Evolutionary conservation across 2,888 invertebrate species (phyloP), one percentile per base, ranked within the genome.

Genomic region (Pseudanteris insignis): DNA sequence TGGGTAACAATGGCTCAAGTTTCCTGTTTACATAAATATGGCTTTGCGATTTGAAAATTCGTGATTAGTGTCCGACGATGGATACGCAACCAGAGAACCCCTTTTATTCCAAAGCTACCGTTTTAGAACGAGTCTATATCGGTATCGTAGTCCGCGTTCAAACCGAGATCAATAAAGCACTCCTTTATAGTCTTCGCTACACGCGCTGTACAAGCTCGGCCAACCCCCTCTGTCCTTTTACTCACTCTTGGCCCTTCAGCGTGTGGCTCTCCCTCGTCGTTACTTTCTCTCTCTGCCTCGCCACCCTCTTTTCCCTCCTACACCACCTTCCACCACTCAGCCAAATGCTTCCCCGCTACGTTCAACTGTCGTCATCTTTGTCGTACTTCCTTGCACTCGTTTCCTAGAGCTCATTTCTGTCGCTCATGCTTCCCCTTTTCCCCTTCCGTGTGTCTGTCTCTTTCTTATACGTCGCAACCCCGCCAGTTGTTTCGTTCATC

Each of bases 161-260:
- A 77, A 77, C 77, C 71, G 72, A 78, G 78, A 78, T 78, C 78
- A 78, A 78, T 78, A 78, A 78, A 78, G 77, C 75, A 74, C 74
- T 75, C 77, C 76, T 78, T 78, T 75, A 77, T 78, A 76, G 75
- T 76, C 76, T 76, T 75, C 70, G 54, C 75, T 73, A 73, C 73
- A 74, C 72, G 71, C 73, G 72, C 70, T 68, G 72, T 72, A 74
- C 73, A 72, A 73, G 73, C 75, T 74, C 69, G 70, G 70, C 67
- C 71, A 63, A 69, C 70, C 71, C 69, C 64, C 71, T 67, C 40
- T 47, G 37, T 63, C 66, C 57, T 54, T 63, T 63, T 59, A 63
- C 67, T 58, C 64, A 50, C 53, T 54, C 54, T 54, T 54, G 37
- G 54, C 54, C 54, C 54, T 54, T 44, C 44, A 38, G 10, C 18